phyloP scores from a whole-genome alignment of 2,797 vertebrate species.

The Sitta carolinensis region DNA sequence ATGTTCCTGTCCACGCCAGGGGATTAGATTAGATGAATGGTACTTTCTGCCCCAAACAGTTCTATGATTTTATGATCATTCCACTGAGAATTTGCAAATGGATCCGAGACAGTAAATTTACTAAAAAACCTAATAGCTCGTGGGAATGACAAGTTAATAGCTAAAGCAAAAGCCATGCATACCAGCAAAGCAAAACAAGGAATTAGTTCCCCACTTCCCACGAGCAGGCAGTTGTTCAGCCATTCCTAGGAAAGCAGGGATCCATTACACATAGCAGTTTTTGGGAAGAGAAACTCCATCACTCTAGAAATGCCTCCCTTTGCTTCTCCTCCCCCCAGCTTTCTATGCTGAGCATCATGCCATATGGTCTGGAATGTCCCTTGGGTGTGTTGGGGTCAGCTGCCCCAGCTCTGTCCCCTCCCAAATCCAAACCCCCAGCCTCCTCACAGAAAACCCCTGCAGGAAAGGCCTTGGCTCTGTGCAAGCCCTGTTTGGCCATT shows the following conservation, averaged over 20 bases:
- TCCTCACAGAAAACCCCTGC: no score
- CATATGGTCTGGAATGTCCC: not conserved
- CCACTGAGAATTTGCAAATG: not conserved
- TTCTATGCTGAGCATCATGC: not conserved
- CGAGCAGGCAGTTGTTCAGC: not conserved
- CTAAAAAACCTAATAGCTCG: rapidly evolving
- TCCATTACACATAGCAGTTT: not conserved
- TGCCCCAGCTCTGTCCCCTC: not conserved
- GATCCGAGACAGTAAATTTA: not conserved
- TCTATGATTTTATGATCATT: not conserved
- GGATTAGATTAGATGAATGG: not conserved
- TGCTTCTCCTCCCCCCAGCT: not conserved
- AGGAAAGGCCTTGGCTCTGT: not conserved
- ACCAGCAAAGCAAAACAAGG: not conserved
- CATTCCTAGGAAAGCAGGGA: not conserved
- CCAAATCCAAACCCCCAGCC: not conserved
- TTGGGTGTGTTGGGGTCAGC: not conserved
- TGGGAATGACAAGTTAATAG: not conserved
- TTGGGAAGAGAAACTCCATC: not conserved
- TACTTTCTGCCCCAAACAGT: not conserved
- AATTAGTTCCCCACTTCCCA: not conserved
- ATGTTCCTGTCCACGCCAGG: not conserved
- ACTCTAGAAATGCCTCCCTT: not conserved
- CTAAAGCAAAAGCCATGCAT: not conserved
- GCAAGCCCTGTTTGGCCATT: not conserved